Percentiles rank a stretch among this genome's conserved stretches.
phyloP scores from a whole-genome alignment of 2,113 vertebrate species.

The Perccottus glenii region DNA sequence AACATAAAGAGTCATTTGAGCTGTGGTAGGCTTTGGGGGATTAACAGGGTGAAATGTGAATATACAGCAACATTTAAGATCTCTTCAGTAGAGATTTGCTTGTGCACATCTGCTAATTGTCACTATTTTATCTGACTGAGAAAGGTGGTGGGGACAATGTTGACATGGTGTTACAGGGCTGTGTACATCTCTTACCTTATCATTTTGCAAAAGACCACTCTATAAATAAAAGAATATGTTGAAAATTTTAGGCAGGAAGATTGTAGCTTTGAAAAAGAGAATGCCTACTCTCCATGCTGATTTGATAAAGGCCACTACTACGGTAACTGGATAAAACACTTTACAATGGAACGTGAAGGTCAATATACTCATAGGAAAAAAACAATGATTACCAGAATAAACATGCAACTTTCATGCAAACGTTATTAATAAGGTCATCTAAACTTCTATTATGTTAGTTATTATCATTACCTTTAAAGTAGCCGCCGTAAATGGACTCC shows the following conservation, averaged over 20 bases:
- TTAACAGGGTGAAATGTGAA: constrained; percentile 9
- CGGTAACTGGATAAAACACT: constrained; percentile 50
- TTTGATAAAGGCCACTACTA: constrained; percentile 74
- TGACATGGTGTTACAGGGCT: constrained; percentile 97
- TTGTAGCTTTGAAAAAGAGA: constrained; percentile 94
- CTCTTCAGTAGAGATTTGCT: constrained; percentile 69
- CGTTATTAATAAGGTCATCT: constrained; percentile 43
- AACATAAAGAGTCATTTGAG: constrained; percentile 45
- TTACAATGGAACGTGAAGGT: constrained; percentile 52
- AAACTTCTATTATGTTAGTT: constrained; percentile 21
- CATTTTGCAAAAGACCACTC: constrained; percentile 99
- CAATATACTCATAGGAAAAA: constrained; percentile 34
- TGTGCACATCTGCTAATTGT: constrained; percentile 74
- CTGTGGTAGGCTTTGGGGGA: constrained; percentile 6
- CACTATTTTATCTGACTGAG: constrained; percentile 79
- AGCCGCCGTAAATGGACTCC: constrained; percentile 97
- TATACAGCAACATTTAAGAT: constrained; percentile 7
- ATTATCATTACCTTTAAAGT: constrained; percentile 93
- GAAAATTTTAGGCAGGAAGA: constrained; percentile 99
- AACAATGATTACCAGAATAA: constrained; percentile 80
- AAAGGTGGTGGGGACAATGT: constrained; percentile 87
- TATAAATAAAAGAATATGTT: constrained; percentile 99
- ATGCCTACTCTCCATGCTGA: constrained; percentile 99
- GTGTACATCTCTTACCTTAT: constrained; percentile 98
- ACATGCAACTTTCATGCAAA: constrained; percentile 91